These are phyloP conservation scores for Hemibagrus wyckioides DNA, from an alignment of 2,113 vertebrate species.

Conservation along the genomic window DNA sequence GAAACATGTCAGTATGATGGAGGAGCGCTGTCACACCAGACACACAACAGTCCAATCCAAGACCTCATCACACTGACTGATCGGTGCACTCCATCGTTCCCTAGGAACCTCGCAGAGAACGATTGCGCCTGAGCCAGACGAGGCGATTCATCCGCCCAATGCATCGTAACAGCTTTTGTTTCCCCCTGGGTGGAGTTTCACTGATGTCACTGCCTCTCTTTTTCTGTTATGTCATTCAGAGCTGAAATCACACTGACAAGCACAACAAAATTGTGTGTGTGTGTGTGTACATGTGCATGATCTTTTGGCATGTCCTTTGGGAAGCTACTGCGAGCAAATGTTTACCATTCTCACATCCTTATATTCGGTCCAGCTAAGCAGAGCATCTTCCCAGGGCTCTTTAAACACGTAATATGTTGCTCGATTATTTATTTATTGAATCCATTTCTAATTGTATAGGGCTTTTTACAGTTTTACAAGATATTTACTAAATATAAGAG, in stretches of 20 bases:
- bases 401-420: neutral
- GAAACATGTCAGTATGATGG: constrained; percentile 45
- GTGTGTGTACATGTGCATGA: neutral
- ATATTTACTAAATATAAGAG: neutral
- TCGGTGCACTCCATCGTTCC: constrained; percentile 22
- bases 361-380: neutral
- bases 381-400: neutral
- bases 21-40: constrained; percentile 35
- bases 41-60: constrained; percentile 35
- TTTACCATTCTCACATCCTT: neutral
- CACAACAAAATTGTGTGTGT: neutral
- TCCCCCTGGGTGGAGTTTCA: constrained; percentile 24
- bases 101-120: constrained; percentile 11
- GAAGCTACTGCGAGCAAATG: neutral
- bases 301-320: constrained; percentile 10
- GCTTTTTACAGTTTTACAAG: neutral
- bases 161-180: constrained; percentile 19
- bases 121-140: constrained; percentile 7
- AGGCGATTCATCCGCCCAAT: constrained; percentile 31
- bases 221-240: neutral
- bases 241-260: constrained; percentile 23
- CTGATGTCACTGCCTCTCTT: constrained; percentile 3
- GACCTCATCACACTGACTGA: constrained; percentile 41
- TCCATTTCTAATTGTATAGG: neutral
- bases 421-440: constrained; percentile 5